Evolutionary conservation across 2,888 invertebrate genomes (phyloP), one percentile per base, ranked within the genome.

Genomic region (Pyrrhia umbra): DNA sequence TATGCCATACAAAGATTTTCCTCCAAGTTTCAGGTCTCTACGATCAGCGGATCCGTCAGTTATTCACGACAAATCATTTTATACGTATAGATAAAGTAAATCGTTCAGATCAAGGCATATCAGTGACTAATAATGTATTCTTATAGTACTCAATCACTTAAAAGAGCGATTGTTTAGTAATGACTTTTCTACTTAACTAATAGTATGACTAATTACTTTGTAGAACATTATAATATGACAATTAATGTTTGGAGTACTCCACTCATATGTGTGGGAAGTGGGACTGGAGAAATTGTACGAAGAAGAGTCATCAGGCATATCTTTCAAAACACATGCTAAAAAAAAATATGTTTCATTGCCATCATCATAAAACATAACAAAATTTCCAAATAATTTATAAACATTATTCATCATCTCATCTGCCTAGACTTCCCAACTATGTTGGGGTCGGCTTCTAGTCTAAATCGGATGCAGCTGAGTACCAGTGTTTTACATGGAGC

Each of bases 111-210:
- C 15, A n/a, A 13, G 25, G 13, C 15, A 8, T 59, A 59, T 39
- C 49, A 52, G 68, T 68, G 68, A 9, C 40, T 9, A 16, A 39
- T 16, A 8, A 20, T 15, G 47, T 47, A 47, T 51, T 58, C 40
- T 42, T n/a, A 20, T 39, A 52, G 47, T 27, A 46, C 39, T 8
- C 16, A 10, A n/a, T 5, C 9, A 37, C 52, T 43, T 20, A 3
- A 49, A 34, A 16, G 16, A 23, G 20, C 40, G 20, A 23, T 67
- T 43, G 68, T 68, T 68, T 54, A n/a, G 8, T 68, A 68, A 59
- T 10, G 2, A 54, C 25, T 13, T 21, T 46, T 57, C 34, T 39
- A 37, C 42, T 23, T 47, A 67, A 8, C 10, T 4, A 21, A 21
- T 43, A 16, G 27, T 67, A 47, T 58, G 59, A 58, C 49, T 43